phyloP scores from a whole-genome alignment of 2,888 invertebrate genomes.

The Tipula confusa region DNA sequence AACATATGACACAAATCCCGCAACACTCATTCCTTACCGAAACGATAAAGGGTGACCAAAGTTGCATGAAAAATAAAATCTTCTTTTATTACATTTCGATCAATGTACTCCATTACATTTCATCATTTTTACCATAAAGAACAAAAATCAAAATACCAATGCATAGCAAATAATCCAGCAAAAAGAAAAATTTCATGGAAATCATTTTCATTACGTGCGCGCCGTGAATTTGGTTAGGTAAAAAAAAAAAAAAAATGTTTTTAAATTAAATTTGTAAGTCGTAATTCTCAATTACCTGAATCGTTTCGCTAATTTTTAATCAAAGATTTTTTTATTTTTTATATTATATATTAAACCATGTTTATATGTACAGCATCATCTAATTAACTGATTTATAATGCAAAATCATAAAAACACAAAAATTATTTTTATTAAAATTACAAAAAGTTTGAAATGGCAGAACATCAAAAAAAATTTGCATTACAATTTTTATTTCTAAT shows the following conservation, averaged over 20 bases:
- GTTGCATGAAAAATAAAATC: no score
- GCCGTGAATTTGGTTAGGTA: not conserved
- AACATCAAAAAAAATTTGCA: not conserved
- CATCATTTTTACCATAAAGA: no score
- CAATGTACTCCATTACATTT: no score
- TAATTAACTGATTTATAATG: not conserved
- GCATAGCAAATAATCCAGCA: not conserved
- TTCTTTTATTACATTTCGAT: no score
- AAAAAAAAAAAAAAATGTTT: not conserved
- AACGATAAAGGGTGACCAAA: no score
- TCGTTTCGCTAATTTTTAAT: not conserved
- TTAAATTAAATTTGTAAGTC: not conserved
- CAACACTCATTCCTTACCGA: no score
- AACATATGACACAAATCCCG: no score
- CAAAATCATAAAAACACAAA: not conserved
- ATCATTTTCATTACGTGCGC: not conserved
- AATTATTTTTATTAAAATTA: slow-evolving; percentile 14
- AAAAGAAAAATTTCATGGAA: not conserved
- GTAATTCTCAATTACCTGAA: not conserved
- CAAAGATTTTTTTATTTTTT: not conserved
- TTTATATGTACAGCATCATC: not conserved
- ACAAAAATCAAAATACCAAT: not conserved
- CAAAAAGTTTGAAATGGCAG: not conserved
- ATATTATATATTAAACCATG: not conserved
- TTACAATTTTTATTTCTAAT: not conserved